Evolutionary conservation across 2,113 vertebrate genomes (phyloP), one percentile per base, ranked within the genome.

Genomic region (Columba livia): DNA sequence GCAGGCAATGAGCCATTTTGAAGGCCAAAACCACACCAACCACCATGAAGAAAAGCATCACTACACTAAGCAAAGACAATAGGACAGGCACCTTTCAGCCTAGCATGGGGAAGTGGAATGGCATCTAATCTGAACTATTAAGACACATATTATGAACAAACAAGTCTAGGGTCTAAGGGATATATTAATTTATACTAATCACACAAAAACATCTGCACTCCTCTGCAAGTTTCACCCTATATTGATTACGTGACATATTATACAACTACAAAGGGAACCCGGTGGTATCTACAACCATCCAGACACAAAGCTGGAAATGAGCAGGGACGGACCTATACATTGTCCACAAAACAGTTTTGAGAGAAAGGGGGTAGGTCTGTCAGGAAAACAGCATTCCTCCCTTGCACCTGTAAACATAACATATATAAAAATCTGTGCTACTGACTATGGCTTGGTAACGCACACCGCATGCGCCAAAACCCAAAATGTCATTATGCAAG

Each of bases 341-440:
- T 51, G 28, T 69, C 20, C 62, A 6, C 31, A 48, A 34, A 81
- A 74, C 0, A 72, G 19, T 48, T 69, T 53, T 51, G 78, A 82
- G 40, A 88, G 44, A 56, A 74, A 74, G 21, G 15, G 2, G 14
- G 56, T 54, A 70, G 21, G 40, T 51, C 54, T 89, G 58, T 62
- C 38, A 66, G 44, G 25, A 85, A n/a, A 11, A 4, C 54, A 93
- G 25, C 36, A 42, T 51, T 77, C 20, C 42, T 9, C n/a, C 50
- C 81, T 79, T 66, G 26, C 71, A 70, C n/a, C 34, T 50, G n/a
- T 21, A 70, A 79, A 65, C 19, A 50, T 16, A 69, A 71, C 32
- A 47, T 1, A 53, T 1, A 8, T 14, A 78, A 65, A 60, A 74
- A 53, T 24, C 48, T 0, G 0, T 10, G 24, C 29, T 28, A 53